Conservation (phyloP, 2,113 vertebrate genomes). For the Ciconia stormi region DNA sequence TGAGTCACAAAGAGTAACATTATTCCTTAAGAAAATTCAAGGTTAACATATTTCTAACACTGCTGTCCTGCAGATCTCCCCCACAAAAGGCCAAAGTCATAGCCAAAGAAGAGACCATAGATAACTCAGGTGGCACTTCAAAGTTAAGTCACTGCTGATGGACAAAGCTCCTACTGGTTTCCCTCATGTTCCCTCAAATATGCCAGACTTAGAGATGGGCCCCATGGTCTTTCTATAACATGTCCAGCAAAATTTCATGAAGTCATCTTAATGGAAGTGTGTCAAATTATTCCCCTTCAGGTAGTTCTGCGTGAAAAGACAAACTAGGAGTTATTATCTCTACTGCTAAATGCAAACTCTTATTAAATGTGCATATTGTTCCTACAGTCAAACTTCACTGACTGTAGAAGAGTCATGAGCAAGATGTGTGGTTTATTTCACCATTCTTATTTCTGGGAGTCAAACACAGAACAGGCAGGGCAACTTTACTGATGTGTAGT, state of each 20-base stretch:
- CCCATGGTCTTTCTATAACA: not conserved
- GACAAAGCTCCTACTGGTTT: not conserved
- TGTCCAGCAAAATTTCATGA: not conserved
- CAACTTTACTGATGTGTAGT: not conserved
- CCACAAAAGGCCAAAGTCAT: not conserved
- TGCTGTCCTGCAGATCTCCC: not conserved
- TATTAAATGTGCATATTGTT: not conserved
- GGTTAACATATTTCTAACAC: not conserved
- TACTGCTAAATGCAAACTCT: not conserved
- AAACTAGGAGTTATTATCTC: not conserved
- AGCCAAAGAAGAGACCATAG: not conserved
- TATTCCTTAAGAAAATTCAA: not conserved
- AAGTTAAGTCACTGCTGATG: not conserved
- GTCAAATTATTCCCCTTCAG: not conserved
- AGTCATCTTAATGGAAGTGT: not conserved
- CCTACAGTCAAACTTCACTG: not conserved
- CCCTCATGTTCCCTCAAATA: not conserved
- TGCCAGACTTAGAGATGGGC: not conserved
- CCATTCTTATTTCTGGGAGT: not conserved
- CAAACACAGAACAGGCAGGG: not conserved
- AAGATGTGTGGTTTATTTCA: not conserved
- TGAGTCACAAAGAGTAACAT: not conserved
- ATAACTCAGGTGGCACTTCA: not conserved
- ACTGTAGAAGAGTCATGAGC: not conserved
- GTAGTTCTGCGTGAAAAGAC: not conserved